Conservation (phyloP, 2,888 invertebrate genomes). For the Drosophila borborema region DNA sequence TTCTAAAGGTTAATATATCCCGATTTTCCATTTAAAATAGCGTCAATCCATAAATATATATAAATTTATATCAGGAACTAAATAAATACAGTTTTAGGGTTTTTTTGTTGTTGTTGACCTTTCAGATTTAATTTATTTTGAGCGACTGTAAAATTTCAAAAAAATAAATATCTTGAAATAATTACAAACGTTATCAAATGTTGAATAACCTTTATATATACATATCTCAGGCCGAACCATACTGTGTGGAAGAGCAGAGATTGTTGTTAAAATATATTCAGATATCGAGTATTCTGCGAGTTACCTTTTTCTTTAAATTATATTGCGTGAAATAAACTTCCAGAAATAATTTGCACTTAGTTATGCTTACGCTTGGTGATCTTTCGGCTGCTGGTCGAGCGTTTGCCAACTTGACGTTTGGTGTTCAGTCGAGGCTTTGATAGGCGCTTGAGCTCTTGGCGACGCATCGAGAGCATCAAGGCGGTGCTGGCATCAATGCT, state of each 20-base stretch:
- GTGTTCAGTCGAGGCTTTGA: not conserved
- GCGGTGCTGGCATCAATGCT: accelerated
- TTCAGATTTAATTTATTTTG: not conserved
- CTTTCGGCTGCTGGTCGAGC: not conserved
- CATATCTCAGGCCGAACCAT: not conserved
- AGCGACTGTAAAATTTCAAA: not conserved
- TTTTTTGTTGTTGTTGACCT: not conserved
- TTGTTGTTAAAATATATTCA: not conserved
- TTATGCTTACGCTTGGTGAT: not conserved
- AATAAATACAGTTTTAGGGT: too few species aligned
- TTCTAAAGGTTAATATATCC: too few species aligned
- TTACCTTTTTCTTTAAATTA: not conserved
- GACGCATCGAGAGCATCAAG: not conserved
- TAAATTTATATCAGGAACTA: too few species aligned
- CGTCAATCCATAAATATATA: too few species aligned
- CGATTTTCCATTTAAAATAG: too few species aligned
- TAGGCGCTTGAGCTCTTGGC: accelerated
- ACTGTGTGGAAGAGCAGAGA: not conserved
- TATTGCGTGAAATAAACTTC: not conserved
- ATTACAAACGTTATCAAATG: not conserved
- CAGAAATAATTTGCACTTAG: not conserved
- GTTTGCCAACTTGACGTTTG: not conserved
- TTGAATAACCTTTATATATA: too few species aligned
- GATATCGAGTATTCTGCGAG: not conserved
- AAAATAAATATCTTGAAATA: not conserved